Conservation (phyloP, 2,888 invertebrate genomes). For the Apomyelois bistriatella region DNA sequence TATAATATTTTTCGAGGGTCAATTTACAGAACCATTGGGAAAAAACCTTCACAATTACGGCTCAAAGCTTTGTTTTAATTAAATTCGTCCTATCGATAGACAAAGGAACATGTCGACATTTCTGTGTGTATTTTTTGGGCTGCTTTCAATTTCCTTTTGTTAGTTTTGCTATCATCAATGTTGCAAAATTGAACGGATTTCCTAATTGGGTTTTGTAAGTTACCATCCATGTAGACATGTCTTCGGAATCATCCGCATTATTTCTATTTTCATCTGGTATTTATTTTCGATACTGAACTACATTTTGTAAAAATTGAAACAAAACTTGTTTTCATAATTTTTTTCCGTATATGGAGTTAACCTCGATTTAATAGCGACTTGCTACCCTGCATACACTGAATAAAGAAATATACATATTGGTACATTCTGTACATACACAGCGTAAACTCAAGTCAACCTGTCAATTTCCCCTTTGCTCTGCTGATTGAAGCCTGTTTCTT, state of each 20-base stretch:
- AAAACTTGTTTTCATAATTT: background rate
- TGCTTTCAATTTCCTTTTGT: background rate
- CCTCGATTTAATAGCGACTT: background rate
- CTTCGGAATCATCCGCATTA: too few relatives aligned
- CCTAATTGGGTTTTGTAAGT: background rate
- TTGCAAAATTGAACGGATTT: background rate
- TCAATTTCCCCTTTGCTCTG: background rate
- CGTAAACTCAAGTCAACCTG: background rate
- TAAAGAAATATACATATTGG: background rate
- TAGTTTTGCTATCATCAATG: background rate
- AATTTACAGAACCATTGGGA: background rate
- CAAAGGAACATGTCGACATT: conserved; percentile 4
- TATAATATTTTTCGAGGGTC: background rate
- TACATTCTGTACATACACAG: background rate
- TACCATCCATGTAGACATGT: background rate
- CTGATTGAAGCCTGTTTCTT: too few relatives aligned
- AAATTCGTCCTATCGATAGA: conserved; percentile 7
- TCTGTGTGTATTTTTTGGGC: background rate
- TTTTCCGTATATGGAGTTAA: background rate
- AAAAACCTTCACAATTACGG: background rate
- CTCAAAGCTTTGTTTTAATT: conserved; percentile 12
- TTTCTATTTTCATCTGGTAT: too few relatives aligned
- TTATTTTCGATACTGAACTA: too few relatives aligned
- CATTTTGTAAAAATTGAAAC: too few relatives aligned
- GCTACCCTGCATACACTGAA: background rate